These are phyloP conservation scores for Rhombomys opimus DNA, from an alignment of 2,113 vertebrate species.

Conservation along the genomic window DNA sequence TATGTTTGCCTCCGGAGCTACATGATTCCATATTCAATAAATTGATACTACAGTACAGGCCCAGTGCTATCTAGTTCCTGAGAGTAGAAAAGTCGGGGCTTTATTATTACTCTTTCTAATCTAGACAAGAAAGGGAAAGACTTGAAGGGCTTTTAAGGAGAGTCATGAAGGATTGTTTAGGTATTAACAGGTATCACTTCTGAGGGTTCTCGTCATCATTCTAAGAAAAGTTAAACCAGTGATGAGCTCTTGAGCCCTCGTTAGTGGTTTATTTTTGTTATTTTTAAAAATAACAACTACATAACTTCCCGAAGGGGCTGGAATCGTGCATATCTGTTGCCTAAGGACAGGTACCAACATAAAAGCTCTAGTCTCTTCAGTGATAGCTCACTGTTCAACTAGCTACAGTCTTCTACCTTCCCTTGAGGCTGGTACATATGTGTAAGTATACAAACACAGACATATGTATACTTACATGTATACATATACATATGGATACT, in stretches of 20 bases:
- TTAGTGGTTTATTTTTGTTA: background rate
- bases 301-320: background rate
- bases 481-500: background rate
- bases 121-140: background rate
- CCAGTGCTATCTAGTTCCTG: background rate
- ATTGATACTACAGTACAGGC: background rate
- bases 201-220: background rate
- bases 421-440: too few relatives aligned
- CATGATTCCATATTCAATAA: background rate
- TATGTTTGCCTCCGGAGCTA: background rate
- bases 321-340: background rate
- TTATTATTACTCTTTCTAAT: constrained; percentile 41
- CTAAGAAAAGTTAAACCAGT: background rate
- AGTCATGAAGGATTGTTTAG: background rate
- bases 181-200: constrained; percentile 13
- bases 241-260: background rate
- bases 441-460: too few relatives aligned
- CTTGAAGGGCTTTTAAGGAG: background rate
- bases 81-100: background rate
- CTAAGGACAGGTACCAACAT: background rate
- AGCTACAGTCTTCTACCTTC: background rate
- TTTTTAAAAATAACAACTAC: constrained; percentile 29
- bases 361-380: background rate
- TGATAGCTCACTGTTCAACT: background rate
- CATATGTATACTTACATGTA: too few relatives aligned